Evolutionary conservation across 1,140 invertebrate genomes (phyloP), one percentile per base, ranked within the genome.

Genomic region (Nomia melanderi): DNA sequence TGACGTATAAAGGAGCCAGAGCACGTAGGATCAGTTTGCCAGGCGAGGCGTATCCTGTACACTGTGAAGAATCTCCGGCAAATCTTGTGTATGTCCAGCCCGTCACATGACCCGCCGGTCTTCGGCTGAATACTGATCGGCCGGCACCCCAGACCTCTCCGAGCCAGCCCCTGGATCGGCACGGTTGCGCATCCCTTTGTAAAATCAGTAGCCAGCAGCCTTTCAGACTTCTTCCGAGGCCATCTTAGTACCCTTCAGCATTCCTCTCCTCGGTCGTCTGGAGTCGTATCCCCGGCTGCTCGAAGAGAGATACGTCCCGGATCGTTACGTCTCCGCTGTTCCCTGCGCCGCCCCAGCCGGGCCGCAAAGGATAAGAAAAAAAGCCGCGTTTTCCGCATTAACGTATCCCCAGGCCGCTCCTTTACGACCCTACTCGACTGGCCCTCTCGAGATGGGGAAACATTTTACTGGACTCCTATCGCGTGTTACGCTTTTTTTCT

Each of bases 1-100:
- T 83, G 83, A 81, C 81, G 76, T 84, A 85, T 86, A 85, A 83
- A 84, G 82, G 83, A 86, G 86, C 86, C 86, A 70, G 76, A 78
- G 84, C 86, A 87, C 86, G 86, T 86, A 86, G 84, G 84, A 79
- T 87, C 86, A 86, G 86, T 87, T 86, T 87, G 81, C 84, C 84
- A 71, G 84, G 62, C 80, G 73, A 78, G 82, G 80, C 82, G 86
- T 82, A 83, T 87, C 82, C 80, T 83, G 81, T 86, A 86, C 71
- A 72, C 78, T 66, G 77, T 81, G 80, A 85, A 83, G 86, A 86
- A 86, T 85, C 86, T 78, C 71, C 73, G 67, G 70, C 82, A 83
- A 85, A 87, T 86, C 86, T 87, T 85, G 78, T 83, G 81, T 85
- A 84, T 69, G 84, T 87, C 80, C 86, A 84, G 77, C 78, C 73